Evolutionary conservation across 2,888 invertebrate species (phyloP), one percentile per base, ranked within the genome.

Genomic region (Diarsia mendica): DNA sequence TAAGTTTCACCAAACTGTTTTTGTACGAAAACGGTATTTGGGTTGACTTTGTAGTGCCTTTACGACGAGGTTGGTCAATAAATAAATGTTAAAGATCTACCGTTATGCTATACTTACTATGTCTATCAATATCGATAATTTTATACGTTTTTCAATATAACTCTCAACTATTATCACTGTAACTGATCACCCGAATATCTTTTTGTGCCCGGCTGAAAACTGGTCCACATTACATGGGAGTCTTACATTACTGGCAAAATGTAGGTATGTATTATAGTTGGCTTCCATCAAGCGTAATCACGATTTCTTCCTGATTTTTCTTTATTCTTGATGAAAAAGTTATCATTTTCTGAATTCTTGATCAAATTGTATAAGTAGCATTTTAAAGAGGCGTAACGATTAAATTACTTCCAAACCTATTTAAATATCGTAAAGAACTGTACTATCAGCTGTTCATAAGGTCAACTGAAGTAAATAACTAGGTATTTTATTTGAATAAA

Each of bases 1-100:
- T 82, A 77, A 60, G 48, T 67, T 11, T 51, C 63, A n/a, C 49
- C n/a, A 51, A 78, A 72, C 13, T 49, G 10, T 28, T 33, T 5
- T n/a, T 80, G 13, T 28, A 6, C 13, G 48, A n/a, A 55, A 74
- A 63, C 49, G 2, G 44, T 63, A 39, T 13, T 2, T 5, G 10
- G 44, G 48, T 72, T 49, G 18, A 49, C 18, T 33, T 33, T 18
- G 10, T 28, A 20, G 49, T 46, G n/a, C 44, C 13, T 53, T 1
- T n/a, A 48, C 11, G 13, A 49, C 1, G 20, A 61, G 10, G 20
- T 48, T 28, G 15, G 9, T 5, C 9, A 60, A 33, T 23, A 58
- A 39, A 39, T 39, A 39, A 39, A 39, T 39, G 39, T 39, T 39
- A 39, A 39, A 39, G 39, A 39, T 39, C 2, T 28, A 28, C 28